Conservation (phyloP, 2,113 vertebrate species). For the Pteropus alecto region DNA sequence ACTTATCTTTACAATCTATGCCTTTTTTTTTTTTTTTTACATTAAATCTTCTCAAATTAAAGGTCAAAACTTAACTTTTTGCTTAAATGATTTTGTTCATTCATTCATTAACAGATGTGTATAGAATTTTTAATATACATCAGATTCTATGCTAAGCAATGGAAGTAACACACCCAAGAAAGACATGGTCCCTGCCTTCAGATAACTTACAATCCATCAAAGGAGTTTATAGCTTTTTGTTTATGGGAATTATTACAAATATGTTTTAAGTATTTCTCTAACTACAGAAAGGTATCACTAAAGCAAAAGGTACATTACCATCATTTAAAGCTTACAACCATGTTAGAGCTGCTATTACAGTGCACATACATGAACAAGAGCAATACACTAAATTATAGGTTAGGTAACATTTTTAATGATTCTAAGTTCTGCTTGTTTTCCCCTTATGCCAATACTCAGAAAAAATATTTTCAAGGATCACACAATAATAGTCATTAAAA, state of each 20-base stretch:
- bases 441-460: not conserved
- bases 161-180: not conserved
- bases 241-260: not conserved
- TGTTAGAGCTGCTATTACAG: not conserved
- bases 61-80: slow-evolving; percentile 8
- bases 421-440: not conserved
- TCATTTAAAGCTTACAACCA: not conserved
- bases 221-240: not conserved
- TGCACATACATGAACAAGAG: not conserved
- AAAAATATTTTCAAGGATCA: slow-evolving; percentile 15
- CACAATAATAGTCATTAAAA: not conserved
- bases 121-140: not conserved
- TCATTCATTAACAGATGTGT: not conserved
- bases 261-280: not conserved
- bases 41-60: not conserved
- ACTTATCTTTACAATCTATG: not conserved
- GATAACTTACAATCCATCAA: not conserved
- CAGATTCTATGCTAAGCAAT: slow-evolving; percentile 33
- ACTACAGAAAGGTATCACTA: not conserved
- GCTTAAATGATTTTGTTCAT: not conserved
- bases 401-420: not conserved
- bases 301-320: not conserved
- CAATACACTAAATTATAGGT: not conserved
- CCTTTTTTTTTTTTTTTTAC: not conserved
- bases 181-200: not conserved